These are phyloP conservation scores for Camponotus vicinus DNA, from an alignment of 1,140 invertebrate genomes.

Conservation along the genomic window DNA sequence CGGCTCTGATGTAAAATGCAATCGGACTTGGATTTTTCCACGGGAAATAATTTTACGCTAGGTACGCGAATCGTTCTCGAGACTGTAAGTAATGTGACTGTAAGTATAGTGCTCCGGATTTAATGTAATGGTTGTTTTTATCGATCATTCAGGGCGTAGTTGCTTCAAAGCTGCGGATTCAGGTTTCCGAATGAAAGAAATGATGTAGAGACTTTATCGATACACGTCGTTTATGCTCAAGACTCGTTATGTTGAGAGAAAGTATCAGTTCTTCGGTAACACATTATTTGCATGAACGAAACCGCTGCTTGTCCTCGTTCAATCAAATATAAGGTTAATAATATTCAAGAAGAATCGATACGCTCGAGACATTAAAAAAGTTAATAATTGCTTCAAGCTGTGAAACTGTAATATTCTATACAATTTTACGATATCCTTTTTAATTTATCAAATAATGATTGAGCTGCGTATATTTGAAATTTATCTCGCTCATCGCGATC, in stretches of 20 bases:
- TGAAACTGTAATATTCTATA: neutral
- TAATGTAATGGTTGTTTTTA: conserved; percentile 53
- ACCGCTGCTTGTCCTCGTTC: neutral
- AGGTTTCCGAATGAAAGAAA: conserved; percentile 67
- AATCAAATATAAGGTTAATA: neutral
- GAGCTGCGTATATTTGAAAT: neutral
- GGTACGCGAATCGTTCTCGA: neutral
- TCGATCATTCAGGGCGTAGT: conserved; percentile 67
- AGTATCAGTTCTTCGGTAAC: conserved; percentile 24
- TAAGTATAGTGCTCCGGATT: conserved; percentile 26
- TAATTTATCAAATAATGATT: neutral
- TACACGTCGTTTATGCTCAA: neutral
- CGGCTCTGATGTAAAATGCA: neutral
- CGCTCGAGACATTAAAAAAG: neutral
- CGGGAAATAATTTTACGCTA: conserved; percentile 35
- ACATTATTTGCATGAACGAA: neutral
- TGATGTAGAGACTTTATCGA: conserved; percentile 35
- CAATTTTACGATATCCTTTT: no score
- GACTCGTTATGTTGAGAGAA: no score
- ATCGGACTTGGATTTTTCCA: neutral
- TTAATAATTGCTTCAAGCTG: neutral
- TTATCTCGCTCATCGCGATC: neutral
- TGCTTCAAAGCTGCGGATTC: conserved; percentile 57
- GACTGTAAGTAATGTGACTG: neutral
- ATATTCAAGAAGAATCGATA: neutral